Conservation (phyloP, 2,113 vertebrate genomes). For the Sula dactylatra region DNA sequence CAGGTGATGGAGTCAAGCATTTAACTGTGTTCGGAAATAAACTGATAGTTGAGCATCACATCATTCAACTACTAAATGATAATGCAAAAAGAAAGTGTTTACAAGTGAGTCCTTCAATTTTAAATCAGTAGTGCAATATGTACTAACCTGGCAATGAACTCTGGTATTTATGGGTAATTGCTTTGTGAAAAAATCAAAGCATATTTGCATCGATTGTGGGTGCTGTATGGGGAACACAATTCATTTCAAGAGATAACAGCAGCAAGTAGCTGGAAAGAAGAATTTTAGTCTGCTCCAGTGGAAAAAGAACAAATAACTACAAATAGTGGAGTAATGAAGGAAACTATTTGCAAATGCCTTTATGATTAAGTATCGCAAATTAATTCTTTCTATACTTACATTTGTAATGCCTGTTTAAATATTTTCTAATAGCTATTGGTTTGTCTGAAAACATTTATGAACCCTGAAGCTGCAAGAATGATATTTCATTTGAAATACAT, state of each 20-base stretch:
- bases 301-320: slow-evolving; percentile 32
- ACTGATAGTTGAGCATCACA: neutral
- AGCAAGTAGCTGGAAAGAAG: slow-evolving; percentile 16
- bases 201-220: slow-evolving; percentile 28
- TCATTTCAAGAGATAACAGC: slow-evolving; percentile 18
- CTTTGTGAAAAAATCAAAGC: slow-evolving; percentile 22
- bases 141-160: slow-evolving; percentile 44
- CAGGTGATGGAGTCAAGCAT: neutral
- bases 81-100: slow-evolving; percentile 15
- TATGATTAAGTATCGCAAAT: slow-evolving; percentile 3
- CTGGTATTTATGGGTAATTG: slow-evolving; percentile 53
- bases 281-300: slow-evolving; percentile 3
- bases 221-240: neutral
- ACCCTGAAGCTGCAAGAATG: neutral
- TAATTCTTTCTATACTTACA: neutral
- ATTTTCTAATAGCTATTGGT: neutral
- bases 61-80: neutral
- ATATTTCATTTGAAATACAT: neutral
- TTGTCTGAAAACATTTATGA: slow-evolving; percentile 26
- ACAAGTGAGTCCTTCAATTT: neutral
- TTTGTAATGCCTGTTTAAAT: neutral
- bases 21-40: neutral
- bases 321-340: neutral
- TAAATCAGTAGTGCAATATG: neutral
- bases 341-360: neutral